Evolutionary conservation across 2,888 invertebrate species (phyloP), one percentile per base, ranked within the genome.

Genomic region (Zeuzera pyrina): DNA sequence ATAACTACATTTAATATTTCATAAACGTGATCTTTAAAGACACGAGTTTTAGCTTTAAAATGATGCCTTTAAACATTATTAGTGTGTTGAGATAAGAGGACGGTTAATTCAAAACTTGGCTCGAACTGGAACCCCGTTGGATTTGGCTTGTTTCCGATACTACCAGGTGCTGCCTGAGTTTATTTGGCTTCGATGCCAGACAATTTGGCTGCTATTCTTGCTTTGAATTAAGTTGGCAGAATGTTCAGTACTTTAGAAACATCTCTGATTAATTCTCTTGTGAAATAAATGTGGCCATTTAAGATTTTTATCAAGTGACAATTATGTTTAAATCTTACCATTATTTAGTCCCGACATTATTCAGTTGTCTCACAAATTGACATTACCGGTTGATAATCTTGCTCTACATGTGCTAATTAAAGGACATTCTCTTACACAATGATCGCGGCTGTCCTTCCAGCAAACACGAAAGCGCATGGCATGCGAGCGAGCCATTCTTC

Each of bases 321-420:
- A n/a, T n/a, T n/a, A n/a, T n/a, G n/a, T n/a, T n/a, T n/a, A n/a
- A n/a, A n/a, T n/a, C n/a, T n/a, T n/a, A n/a, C n/a, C n/a, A n/a
- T n/a, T n/a, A n/a, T n/a, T n/a, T n/a, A n/a, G n/a, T n/a, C n/a
- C n/a, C 25, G 53, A 63, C 72, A 73, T 77, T 74, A 77, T 78
- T 74, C 74, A 74, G 68, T 56, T 69, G 74, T 77, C 72, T 48
- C 46, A 35, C 45, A 43, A 41, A 47, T 48, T 64, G 73, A 74
- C 70, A 54, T 56, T 52, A 58, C 57, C 60, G 45, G 55, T 58
- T 57, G 77, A 71, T 76, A 73, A 74, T 71, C 72, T 73, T 58
- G 66, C 58, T 62, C 62, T 71, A 63, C 73, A 74, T 73, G 78
- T 72, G 71, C 77, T 79, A 79, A 81, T 81, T 81, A 81, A 74